Conservation (phyloP, 2,797 vertebrate genomes). For the Nothura maculosa region DNA sequence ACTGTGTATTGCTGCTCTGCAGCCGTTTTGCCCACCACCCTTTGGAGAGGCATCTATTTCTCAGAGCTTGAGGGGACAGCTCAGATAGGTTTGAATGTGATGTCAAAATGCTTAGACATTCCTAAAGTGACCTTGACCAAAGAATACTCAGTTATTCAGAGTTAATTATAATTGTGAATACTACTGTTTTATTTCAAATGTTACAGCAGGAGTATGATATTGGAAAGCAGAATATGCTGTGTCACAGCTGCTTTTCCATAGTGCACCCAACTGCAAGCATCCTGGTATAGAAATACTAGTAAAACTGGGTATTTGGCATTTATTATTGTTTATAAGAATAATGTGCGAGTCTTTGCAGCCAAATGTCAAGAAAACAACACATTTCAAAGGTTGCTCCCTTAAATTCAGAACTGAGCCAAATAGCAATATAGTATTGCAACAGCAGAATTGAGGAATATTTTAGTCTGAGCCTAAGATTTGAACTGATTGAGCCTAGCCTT, state of each 20-base stretch:
- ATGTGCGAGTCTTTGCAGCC: neutral
- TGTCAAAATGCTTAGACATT: neutral
- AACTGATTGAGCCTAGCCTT: too few species aligned
- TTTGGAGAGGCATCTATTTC: neutral
- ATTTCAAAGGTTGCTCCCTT: neutral
- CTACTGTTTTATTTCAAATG: neutral
- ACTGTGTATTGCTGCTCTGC: neutral
- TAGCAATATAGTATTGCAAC: neutral
- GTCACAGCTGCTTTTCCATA: neutral
- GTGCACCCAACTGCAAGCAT: neutral
- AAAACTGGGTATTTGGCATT: neutral
- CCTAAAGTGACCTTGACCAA: neutral
- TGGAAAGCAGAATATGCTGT: neutral
- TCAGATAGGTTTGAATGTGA: neutral
- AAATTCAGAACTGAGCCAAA: neutral
- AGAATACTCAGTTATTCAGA: neutral
- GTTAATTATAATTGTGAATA: neutral
- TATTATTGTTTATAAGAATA: neutral
- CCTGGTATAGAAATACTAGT: neutral
- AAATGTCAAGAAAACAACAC: neutral
- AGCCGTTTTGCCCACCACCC: neutral
- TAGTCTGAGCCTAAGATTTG: neutral
- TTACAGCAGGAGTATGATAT: neutral
- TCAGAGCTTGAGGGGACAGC: neutral
- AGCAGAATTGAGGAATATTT: neutral